A percentile compares a stretch with the other conserved stretches of the same genome.
These are phyloP conservation scores for Capreolus pygargus DNA, from an alignment of 2,113 vertebrate species.

Conservation along the genomic window DNA sequence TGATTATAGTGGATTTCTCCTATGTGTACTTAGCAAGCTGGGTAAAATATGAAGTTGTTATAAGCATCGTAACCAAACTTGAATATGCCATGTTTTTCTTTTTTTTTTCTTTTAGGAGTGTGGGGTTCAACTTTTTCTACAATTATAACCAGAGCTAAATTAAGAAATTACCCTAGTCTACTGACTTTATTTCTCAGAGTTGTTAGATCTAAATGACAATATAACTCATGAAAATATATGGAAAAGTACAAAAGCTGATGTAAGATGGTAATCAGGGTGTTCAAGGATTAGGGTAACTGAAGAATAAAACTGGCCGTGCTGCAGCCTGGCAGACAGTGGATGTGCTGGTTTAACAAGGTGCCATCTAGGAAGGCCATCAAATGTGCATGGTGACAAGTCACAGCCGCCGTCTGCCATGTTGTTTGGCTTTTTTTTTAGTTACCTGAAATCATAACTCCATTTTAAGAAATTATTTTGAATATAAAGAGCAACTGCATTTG, in stretches of 20 bases:
- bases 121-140: neutral
- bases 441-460: neutral
- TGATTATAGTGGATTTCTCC: neutral
- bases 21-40: neutral
- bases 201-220: neutral
- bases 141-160: constrained; percentile 18
- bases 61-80: neutral
- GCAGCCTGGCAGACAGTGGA: neutral
- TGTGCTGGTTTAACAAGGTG: neutral
- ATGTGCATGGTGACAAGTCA: neutral
- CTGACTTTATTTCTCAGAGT: constrained; percentile 27
- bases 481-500: neutral
- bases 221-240: constrained; percentile 12
- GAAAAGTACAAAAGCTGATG: neutral
- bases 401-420: neutral
- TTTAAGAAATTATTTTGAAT: constrained; percentile 30
- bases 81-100: neutral
- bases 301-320: neutral
- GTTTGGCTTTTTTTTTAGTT: neutral
- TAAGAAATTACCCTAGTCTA: neutral
- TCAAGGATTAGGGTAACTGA: neutral
- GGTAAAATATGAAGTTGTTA: neutral
- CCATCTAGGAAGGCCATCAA: neutral
- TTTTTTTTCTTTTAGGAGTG: neutral
- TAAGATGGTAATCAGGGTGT: neutral